Base-by-base conservation (phyloP, 1,140 invertebrate genomes). In the Spodoptera litura region DNA sequence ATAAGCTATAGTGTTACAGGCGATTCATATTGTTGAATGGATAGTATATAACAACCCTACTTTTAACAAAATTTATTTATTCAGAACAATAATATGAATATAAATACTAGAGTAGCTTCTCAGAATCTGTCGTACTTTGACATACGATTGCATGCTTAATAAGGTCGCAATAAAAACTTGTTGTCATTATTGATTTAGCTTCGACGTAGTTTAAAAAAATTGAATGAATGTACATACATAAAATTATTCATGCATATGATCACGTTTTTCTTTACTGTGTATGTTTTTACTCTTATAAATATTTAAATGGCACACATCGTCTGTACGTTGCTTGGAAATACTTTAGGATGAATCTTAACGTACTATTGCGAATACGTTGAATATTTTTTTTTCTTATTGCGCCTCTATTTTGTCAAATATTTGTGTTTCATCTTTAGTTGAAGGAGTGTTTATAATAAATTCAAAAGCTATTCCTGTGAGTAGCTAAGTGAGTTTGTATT, bases 151-250 rank as follows among this genome's bases (percentile, higher is more conserved):
- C 62, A 66, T 66, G 20, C 9, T 25, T 66, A 38, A 66, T 20
- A 8, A 20, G 10, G 49, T 25, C 20, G 20, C 20, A 49, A 66
- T 66, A 66, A 66, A 66, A 49, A 66, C 38, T 66, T 49, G 38
- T 64, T 49, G 62, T 66, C 62, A 66, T 49, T 66, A 66, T 66
- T 66, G 62, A 66, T 49, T 49, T 49, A 49, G 15, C 38, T 25
- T 20, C 62, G 62, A 38, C 15, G 49, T 15, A 66, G 62, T 49
- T 51, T 49, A 38, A 66, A 66, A 64, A 61, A 66, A 49, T 10
- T 66, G 15, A 49, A 66, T 66, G 62, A 49, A 66, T 66, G 62
- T 66, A 44, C 62, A 66, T 66, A 49, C 62, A 66, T 49, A 66
- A 66, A 20, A 15, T 66, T 49, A 49, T 49, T 66, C 38, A 66